Base-by-base conservation (phyloP, 2,797 vertebrate species). In the Toxotes lorentzi region DNA sequence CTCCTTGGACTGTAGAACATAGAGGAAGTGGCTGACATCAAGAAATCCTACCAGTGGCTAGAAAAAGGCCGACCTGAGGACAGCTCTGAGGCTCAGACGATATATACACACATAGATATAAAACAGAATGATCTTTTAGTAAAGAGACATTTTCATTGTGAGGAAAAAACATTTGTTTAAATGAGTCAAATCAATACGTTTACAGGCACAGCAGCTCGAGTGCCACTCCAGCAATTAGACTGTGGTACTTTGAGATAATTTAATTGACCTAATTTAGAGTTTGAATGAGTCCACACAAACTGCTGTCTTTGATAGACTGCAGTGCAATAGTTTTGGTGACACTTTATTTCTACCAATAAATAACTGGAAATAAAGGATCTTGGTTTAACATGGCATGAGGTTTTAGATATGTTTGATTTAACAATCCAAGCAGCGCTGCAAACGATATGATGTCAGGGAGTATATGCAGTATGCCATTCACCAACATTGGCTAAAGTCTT, bases 181-280 rank as follows among this genome's bases (percentile, higher is more conserved):
- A 59, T 51, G 24, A 79, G n/a, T 63, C 10, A 81, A 83, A 86
- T 77, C 35, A 70, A 62, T 70, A 76, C 41, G 53, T 73, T 73
- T 45, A 73, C 61, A 75, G 17, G 8, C 54, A 48, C 45, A 63
- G 57, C 43, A 75, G 61, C 58, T 69, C 8, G 14, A 73, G 60
- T 59, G 66, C 59, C 62, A 67, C 59, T 72, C 24, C n/a, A 53
- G 34, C 48, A 76, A 74, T 82, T 76, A 82, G 51, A 75, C 66
- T 47, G 38, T 45, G 34, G 45, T 45, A 63, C 51, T 75, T 61
- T 73, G 58, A 59, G 65, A 60, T 78, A 11, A 77, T 73, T 82
- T 35, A 61, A 76, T 79, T 58, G 7, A 60, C 32, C 68, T 70
- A 35, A 78, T 70, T 62, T 57, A 65, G 23, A 24, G 21, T 75